phyloP scores from a whole-genome alignment of 2,113 vertebrate genomes.

The Limanda limanda region DNA sequence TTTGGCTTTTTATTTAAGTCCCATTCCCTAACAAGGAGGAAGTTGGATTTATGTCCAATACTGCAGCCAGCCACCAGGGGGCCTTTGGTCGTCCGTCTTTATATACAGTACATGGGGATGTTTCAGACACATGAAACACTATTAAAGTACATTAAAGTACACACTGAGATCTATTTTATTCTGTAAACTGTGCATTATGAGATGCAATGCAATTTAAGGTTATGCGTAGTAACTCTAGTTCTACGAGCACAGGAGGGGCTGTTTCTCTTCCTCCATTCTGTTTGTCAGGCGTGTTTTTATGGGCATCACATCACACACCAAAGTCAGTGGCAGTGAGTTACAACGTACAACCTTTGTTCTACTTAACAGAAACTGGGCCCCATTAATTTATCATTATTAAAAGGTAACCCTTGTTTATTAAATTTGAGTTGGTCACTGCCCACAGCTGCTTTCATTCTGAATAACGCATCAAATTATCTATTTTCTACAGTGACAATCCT shows the following conservation, averaged over 20 bases:
- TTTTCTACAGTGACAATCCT: no score
- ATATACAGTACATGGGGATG: neutral
- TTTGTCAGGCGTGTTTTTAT: no score
- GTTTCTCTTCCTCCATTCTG: no score
- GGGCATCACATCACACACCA: no score
- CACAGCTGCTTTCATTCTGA: no score
- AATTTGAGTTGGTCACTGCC: neutral
- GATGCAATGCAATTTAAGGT: neutral
- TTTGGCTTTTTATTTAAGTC: no score
- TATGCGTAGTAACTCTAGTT: neutral
- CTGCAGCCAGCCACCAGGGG: no score
- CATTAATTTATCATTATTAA: neutral
- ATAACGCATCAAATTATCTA: no score
- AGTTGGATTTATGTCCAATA: no score
- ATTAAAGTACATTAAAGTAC: slow-evolving; percentile 8
- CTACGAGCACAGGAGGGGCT: neutral
- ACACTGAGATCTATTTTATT: neutral
- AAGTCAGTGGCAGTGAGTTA: neutral
- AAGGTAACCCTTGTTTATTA: neutral
- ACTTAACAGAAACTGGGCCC: neutral
- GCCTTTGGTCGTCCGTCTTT: neutral
- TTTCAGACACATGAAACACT: neutral
- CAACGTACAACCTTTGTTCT: neutral
- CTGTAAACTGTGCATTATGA: neutral
- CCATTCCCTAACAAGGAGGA: no score